Conservation (phyloP, 2,888 invertebrate species). For the Drosophila anomalipes region DNA sequence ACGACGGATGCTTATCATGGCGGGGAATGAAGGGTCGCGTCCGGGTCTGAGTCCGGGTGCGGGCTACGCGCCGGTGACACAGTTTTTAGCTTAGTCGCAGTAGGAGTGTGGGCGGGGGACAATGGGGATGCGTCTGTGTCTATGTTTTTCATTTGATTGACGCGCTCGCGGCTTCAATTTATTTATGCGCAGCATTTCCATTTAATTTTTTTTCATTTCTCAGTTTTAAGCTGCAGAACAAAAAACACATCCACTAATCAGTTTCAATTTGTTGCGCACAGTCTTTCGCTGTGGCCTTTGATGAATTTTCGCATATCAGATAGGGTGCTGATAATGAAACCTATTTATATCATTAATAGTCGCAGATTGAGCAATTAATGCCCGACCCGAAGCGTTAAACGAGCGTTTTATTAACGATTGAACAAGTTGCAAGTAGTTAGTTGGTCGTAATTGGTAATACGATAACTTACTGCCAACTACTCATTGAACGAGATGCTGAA, state of each 20-base stretch:
- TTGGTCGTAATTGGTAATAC: slow-evolving; percentile 46
- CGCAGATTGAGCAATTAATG: slow-evolving; percentile 60
- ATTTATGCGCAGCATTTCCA: slow-evolving; percentile 58
- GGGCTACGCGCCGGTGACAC: slow-evolving; percentile 64
- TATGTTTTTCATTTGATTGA: slow-evolving; percentile 53
- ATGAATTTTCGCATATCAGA: slow-evolving; percentile 6
- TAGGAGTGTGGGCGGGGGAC: background rate
- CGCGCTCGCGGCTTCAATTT: slow-evolving; percentile 58
- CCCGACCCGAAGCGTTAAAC: slow-evolving; percentile 14
- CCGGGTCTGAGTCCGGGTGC: slow-evolving; percentile 38
- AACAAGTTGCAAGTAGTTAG: slow-evolving; percentile 18
- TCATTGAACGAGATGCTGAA: slow-evolving; percentile 20
- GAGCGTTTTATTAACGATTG: slow-evolving; percentile 17
- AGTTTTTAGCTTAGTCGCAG: slow-evolving; percentile 42
- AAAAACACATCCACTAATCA: slow-evolving; percentile 43
- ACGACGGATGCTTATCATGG: slow-evolving; percentile 57
- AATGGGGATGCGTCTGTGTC: slow-evolving; percentile 2
- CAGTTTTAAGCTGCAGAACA: background rate
- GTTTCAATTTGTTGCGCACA: slow-evolving; percentile 43
- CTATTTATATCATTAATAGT: slow-evolving; percentile 25
- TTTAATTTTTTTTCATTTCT: slow-evolving; percentile 22
- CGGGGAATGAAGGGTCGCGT: slow-evolving; percentile 48
- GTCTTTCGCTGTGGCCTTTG: slow-evolving; percentile 13
- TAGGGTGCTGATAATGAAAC: slow-evolving; percentile 30
- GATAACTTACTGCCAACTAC: slow-evolving; percentile 32